Evolutionary conservation across 2,113 vertebrate species (phyloP).

Genomic region (Spheniscus mendiculus): DNA sequence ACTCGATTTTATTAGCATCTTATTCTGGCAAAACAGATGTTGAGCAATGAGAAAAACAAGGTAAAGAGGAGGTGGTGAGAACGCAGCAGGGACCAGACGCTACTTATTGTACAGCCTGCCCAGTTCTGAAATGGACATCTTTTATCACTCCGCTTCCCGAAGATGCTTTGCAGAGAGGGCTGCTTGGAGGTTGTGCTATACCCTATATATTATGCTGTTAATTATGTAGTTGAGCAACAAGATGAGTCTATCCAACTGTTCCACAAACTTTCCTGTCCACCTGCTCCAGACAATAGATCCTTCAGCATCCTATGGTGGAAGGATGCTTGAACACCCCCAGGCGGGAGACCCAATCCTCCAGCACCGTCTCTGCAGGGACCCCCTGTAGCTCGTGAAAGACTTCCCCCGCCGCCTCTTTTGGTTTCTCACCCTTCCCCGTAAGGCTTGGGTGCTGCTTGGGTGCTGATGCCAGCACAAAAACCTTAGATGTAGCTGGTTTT

Average conservation of each 20-base stretch:
- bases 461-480: not conserved
- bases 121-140: not conserved
- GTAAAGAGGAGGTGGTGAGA: conserved; percentile 7
- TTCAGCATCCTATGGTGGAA: not conserved
- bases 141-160: not conserved
- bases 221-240: not conserved
- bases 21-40: conserved; percentile 61
- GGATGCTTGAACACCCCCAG: not conserved
- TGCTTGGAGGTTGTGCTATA: not conserved
- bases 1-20: conserved; percentile 68
- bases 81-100: not conserved
- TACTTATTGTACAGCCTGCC: not conserved
- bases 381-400: not conserved
- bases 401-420: not conserved
- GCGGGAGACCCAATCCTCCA: not conserved
- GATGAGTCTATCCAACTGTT: not conserved
- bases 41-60: conserved; percentile 47
- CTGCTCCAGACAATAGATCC: not conserved
- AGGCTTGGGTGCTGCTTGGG: not conserved
- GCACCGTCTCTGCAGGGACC: not conserved
- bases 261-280: not conserved
- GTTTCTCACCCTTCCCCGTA: not conserved
- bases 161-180: not conserved
- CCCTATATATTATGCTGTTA: not conserved
- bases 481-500: not conserved